Conservation (phyloP, 2,888 invertebrate species). For the Trachelus tabidus region DNA sequence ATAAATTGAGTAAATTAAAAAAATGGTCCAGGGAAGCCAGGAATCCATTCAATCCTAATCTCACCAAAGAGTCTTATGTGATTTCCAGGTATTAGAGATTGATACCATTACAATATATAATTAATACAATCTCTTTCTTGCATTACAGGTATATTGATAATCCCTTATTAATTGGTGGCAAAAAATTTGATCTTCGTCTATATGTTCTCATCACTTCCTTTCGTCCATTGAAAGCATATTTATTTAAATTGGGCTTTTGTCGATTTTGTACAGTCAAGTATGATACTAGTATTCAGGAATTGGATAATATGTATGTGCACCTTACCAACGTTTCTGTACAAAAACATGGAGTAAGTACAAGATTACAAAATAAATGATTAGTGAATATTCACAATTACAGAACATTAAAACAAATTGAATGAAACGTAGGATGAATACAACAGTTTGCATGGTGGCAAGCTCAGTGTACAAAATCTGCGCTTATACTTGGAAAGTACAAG, state of each 20-base stretch:
- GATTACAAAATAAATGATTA: neutral
- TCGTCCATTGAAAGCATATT: constrained; percentile 91
- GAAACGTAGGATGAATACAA: constrained; percentile 87
- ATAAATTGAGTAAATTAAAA: constrained; percentile 93
- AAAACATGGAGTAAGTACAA: constrained; percentile 84
- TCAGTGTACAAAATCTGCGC: constrained; percentile 91
- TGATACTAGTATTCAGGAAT: constrained; percentile 86
- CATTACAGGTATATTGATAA: constrained; percentile 85
- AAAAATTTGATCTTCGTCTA: constrained; percentile 93
- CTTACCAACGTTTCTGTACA: constrained; percentile 98
- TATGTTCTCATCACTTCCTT: constrained; percentile 95
- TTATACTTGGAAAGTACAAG: constrained; percentile 91
- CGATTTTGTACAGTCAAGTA: constrained; percentile 97
- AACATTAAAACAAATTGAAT: constrained; percentile 17
- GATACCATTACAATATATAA: neutral
- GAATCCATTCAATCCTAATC: constrained; percentile 85
- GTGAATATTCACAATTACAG: constrained; percentile 15
- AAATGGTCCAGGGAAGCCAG: constrained; percentile 90
- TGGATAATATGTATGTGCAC: constrained; percentile 95
- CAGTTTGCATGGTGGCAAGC: constrained; percentile 92
- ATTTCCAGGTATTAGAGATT: constrained; percentile 79
- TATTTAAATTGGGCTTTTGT: constrained; percentile 93
- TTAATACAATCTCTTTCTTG: constrained; percentile 14
- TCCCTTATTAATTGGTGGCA: constrained; percentile 93
- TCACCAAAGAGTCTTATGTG: constrained; percentile 91